phyloP scores from a whole-genome alignment of 2,113 vertebrate species.

The Spermophilus dauricus region DNA sequence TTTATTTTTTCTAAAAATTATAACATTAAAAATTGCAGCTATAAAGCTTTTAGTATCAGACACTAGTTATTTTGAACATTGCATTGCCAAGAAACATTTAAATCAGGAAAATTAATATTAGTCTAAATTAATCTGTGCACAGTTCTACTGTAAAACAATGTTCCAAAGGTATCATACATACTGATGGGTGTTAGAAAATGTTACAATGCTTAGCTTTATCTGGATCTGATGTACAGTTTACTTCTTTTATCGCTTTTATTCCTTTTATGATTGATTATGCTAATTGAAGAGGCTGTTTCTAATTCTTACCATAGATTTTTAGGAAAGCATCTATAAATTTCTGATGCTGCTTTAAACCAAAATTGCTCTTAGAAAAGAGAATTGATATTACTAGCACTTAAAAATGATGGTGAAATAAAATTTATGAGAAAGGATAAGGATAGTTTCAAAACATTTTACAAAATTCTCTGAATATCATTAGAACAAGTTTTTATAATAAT shows the following conservation, averaged over 20 bases:
- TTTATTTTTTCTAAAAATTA: conserved; percentile 27
- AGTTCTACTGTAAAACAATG: conserved; percentile 50
- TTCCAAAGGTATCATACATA: neutral
- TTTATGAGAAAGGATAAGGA: neutral
- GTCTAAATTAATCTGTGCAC: conserved; percentile 4
- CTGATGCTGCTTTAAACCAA: conserved; percentile 29
- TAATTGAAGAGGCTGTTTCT: neutral
- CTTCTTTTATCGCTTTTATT: neutral
- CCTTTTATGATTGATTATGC: neutral
- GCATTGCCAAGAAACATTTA: neutral
- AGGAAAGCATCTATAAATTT: neutral
- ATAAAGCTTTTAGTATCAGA: neutral
- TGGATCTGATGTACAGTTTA: neutral
- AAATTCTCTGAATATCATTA: conserved; percentile 14
- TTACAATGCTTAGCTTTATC: neutral
- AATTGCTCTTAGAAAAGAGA: neutral
- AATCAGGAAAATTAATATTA: conserved; percentile 34
- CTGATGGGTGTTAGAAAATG: neutral
- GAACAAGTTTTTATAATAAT: neutral
- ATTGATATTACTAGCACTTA: neutral
- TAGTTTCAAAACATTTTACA: neutral
- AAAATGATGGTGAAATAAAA: neutral
- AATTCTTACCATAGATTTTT: neutral
- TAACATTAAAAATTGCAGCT: conserved; percentile 59
- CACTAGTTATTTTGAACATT: neutral